Percentiles rank a stretch among this genome's conserved stretches.
Conservation (phyloP, 1,140 invertebrate genomes). For the Anagrus nilaparvatae region DNA sequence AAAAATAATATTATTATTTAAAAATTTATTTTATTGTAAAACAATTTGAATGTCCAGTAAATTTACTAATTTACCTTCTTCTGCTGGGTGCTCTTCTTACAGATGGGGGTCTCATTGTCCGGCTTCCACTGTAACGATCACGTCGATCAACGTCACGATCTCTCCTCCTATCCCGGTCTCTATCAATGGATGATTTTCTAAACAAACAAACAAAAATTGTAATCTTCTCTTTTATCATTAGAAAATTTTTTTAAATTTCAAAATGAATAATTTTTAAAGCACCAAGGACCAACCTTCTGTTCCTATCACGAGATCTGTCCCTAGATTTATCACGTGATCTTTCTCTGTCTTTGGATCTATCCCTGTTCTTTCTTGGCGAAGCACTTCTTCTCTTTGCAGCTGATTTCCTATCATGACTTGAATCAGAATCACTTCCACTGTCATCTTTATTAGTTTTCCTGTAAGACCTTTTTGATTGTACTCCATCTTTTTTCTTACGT, state of each 20-base stretch:
- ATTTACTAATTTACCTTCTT: slow-evolving; percentile 31
- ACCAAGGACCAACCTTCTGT: slow-evolving; percentile 14
- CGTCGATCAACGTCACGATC: slow-evolving; percentile 39
- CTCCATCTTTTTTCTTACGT: slow-evolving; percentile 63
- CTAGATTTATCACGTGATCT: slow-evolving; percentile 25
- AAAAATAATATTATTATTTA: no score
- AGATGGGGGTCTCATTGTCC: slow-evolving; percentile 39
- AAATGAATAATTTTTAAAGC: not conserved
- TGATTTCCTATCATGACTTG: slow-evolving; percentile 38
- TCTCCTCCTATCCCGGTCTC: slow-evolving; percentile 38
- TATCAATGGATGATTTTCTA: slow-evolving; percentile 20
- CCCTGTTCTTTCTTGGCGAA: slow-evolving; percentile 32
- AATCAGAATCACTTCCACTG: slow-evolving; percentile 47
- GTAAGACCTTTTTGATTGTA: slow-evolving; percentile 76
- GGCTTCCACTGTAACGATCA: slow-evolving; percentile 39
- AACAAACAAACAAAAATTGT: not conserved
- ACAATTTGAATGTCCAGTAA: not conserved
- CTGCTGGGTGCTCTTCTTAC: slow-evolving; percentile 38
- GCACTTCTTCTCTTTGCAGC: slow-evolving; percentile 31
- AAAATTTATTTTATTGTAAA: not conserved
- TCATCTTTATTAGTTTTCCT: slow-evolving; percentile 71
- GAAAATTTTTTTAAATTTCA: no score
- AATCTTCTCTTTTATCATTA: not conserved
- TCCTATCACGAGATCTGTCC: slow-evolving; percentile 6
- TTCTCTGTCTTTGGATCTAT: slow-evolving; percentile 30